phyloP scores from a whole-genome alignment of 2,113 vertebrate genomes.

The Phainopepla nitens region DNA sequence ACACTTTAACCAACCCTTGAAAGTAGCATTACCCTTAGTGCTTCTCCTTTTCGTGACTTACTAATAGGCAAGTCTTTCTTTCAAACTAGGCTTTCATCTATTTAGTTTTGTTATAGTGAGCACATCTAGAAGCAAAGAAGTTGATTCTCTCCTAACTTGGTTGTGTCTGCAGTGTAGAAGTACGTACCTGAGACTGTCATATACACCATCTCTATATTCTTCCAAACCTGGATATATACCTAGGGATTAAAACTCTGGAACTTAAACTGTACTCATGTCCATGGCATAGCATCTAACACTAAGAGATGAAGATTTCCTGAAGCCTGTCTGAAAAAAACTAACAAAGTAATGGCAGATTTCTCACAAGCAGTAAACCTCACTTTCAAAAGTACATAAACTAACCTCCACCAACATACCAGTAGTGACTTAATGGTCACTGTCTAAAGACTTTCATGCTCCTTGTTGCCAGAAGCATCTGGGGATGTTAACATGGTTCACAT shows the following conservation, averaged over 20 bases:
- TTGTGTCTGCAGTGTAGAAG: background rate
- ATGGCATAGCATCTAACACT: background rate
- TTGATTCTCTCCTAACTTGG: background rate
- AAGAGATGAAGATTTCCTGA: background rate
- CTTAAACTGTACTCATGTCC: background rate
- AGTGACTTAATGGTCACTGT: background rate
- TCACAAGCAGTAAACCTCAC: background rate
- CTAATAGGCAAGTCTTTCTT: background rate
- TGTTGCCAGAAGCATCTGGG: background rate
- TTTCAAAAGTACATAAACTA: background rate
- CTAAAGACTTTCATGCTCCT: background rate
- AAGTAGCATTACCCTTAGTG: rapidly evolving
- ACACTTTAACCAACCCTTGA: background rate
- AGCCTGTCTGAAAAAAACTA: rapidly evolving
- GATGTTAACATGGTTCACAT: background rate
- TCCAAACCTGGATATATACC: background rate
- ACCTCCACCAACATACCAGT: background rate
- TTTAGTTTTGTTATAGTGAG: background rate
- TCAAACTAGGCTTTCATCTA: background rate
- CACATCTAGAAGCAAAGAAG: background rate
- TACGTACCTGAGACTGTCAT: background rate
- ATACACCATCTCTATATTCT: background rate
- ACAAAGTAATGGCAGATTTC: background rate
- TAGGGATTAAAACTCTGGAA: background rate
- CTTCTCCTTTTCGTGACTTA: background rate